Base-by-base conservation (phyloP, 2,797 vertebrate genomes). In the Gymnoscopelus microlampas region DNA sequence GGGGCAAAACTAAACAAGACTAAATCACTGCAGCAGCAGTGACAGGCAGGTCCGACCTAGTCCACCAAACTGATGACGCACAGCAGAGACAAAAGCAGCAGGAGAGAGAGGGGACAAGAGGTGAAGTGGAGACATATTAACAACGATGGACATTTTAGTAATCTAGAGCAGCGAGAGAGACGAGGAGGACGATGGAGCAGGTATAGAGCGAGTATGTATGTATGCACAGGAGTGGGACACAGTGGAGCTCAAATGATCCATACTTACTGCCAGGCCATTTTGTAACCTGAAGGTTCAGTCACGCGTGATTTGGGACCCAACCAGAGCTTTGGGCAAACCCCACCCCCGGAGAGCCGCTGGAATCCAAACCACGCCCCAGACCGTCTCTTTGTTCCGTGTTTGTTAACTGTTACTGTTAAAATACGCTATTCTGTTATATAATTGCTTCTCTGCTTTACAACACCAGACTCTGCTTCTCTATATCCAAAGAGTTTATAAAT, bases 141-240 rank as follows among this genome's bases (percentile, higher is more conserved):
- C 60, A 63, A 51, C 9, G 53, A 69, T 53, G 12, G 58, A 50
- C 2, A 3, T 29, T 29, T 29, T 29, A 4, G 3, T 29, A 29
- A 29, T 29, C 26, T 29, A 14, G 29, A 65, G 48, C 47, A 56
- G 53, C 14, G 24, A 19, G 26, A 23, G 44, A 66, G 19, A 71
- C 49, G 65, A 47, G 32, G 65, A 60, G 56, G 66, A 70, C 26
- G 35, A n/a, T n/a, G n/a, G 64, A 54, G 15, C 26, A 26, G 54
- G 23, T 48, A 15, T 13, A 14, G 51, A 68, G 69, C 60, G 58
- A 65, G 77, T 53, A 74, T 72, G 77, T 50, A 53, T 76, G 50
- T 71, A 66, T 75, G 13, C 68, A 60, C 58, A 78, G 68, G 70
- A 76, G 58, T 72, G 64, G 76, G 76, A 78, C 76, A 72, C 61